Conservation (phyloP, 2,888 invertebrate species). For the Heliconius erato region DNA sequence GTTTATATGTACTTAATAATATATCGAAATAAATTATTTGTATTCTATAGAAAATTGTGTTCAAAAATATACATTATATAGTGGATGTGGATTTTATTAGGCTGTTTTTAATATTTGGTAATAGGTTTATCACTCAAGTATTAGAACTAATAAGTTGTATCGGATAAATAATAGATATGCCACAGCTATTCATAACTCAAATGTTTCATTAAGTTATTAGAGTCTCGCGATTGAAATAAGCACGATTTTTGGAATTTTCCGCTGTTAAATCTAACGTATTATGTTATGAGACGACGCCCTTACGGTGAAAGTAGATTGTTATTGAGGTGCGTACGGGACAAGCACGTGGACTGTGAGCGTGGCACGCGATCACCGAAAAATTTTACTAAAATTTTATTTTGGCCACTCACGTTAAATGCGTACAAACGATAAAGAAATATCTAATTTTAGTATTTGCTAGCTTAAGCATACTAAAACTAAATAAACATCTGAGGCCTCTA, state of each 20-base stretch:
- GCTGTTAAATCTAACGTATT: slow-evolving; percentile 52
- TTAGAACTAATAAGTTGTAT: neutral
- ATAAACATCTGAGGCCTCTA: neutral
- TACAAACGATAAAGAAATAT: neutral
- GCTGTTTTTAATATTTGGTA: neutral
- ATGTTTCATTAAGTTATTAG: neutral
- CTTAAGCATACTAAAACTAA: neutral
- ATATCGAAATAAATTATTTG: neutral
- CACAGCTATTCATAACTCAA: neutral
- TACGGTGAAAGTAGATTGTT: slow-evolving; percentile 80
- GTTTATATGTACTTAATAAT: neutral
- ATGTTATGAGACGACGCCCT: slow-evolving; percentile 69
- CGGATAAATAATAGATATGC: neutral
- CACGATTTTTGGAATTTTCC: slow-evolving; percentile 51
- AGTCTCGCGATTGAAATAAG: slow-evolving; percentile 32
- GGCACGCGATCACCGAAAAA: slow-evolving; percentile 53
- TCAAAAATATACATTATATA: neutral
- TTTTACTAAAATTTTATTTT: slow-evolving; percentile 34
- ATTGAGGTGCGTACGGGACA: slow-evolving; percentile 70
- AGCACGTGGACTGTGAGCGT: slow-evolving; percentile 61
- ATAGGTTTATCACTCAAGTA: neutral
- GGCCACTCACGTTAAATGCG: slow-evolving; percentile 4
- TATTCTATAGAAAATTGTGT: no score
- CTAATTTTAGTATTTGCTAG: neutral
- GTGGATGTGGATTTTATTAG: neutral